Evolutionary conservation across 2,888 invertebrate species (phyloP).

Genomic region (Pseudococcus jackbeardsleyi): DNA sequence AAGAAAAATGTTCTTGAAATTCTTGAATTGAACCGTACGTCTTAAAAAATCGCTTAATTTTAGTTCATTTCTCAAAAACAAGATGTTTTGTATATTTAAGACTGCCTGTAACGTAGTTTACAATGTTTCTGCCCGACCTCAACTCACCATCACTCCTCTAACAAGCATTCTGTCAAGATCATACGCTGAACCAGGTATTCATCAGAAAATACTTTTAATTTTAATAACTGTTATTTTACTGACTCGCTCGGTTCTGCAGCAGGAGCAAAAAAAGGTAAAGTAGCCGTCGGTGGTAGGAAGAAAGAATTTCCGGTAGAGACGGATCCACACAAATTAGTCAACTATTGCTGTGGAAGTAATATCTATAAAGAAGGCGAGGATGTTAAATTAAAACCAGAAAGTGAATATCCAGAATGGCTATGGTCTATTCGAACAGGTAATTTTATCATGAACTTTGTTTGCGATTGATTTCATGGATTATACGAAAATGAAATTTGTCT

Average conservation of each 20-base stretch:
- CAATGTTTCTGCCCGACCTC: not conserved
- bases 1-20: not conserved
- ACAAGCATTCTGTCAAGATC: not conserved
- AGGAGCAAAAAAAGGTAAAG: conserved; percentile 27
- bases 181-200: conserved; percentile 23
- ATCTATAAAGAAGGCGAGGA: conserved; percentile 83
- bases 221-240: not conserved
- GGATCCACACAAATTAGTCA: conserved; percentile 82
- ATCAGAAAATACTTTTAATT: not conserved
- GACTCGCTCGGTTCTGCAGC: not conserved
- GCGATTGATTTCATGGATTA: no score
- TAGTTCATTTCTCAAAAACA: not conserved
- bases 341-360: conserved; percentile 88
- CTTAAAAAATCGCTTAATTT: not conserved
- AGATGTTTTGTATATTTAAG: conserved; percentile 13
- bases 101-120: not conserved
- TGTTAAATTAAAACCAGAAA: conserved; percentile 80
- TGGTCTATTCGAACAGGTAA: conserved; percentile 81
- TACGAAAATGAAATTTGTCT: not conserved
- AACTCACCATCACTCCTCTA: not conserved
- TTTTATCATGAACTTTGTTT: conserved; percentile 2
- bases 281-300: conserved; percentile 71
- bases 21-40: not conserved
- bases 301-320: conserved; percentile 85
- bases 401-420: conserved; percentile 93